phyloP scores from a whole-genome alignment of 2,113 vertebrate species.

The Neogobius melanostomus region DNA sequence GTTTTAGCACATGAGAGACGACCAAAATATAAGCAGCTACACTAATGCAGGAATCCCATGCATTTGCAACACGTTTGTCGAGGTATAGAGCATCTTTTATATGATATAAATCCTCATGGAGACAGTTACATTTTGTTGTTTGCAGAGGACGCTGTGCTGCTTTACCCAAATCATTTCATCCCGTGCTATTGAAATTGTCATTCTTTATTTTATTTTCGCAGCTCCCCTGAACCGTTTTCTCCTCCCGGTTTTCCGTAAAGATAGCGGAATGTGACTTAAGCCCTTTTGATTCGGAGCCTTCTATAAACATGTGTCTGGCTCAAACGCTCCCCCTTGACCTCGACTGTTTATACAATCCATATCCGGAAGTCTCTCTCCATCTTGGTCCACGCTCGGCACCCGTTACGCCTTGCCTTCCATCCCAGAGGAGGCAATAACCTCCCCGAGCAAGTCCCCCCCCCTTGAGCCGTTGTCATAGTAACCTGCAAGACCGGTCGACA shows the following conservation, averaged over 20 bases:
- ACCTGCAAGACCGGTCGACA: conserved; percentile 73
- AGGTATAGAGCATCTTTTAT: too few relatives aligned
- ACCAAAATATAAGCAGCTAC: too few relatives aligned
- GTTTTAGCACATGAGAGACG: too few relatives aligned
- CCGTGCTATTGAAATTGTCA: too few relatives aligned
- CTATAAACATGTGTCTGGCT: conserved; percentile 25
- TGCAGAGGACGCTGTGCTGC: too few relatives aligned
- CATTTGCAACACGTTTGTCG: too few relatives aligned
- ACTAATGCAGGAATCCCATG: too few relatives aligned
- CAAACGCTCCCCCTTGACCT: conserved; percentile 59
- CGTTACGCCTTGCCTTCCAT: conserved; percentile 58
- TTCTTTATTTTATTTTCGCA: too few relatives aligned
- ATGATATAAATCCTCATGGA: too few relatives aligned
- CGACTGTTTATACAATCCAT: conserved; percentile 51
- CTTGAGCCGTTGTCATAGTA: conserved; percentile 78
- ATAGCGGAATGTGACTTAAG: background rate
- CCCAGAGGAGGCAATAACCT: conserved; percentile 77
- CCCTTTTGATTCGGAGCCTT: background rate
- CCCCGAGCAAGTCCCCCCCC: conserved; percentile 69
- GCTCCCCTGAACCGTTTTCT: too few relatives aligned
- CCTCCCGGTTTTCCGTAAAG: background rate
- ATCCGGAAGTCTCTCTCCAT: conserved; percentile 57
- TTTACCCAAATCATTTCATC: too few relatives aligned
- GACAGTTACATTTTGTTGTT: too few relatives aligned
- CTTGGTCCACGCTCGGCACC: conserved; percentile 51